These are phyloP conservation scores for Syrphus vitripennis DNA, from an alignment of 2,888 invertebrate species.

Conservation along the genomic window DNA sequence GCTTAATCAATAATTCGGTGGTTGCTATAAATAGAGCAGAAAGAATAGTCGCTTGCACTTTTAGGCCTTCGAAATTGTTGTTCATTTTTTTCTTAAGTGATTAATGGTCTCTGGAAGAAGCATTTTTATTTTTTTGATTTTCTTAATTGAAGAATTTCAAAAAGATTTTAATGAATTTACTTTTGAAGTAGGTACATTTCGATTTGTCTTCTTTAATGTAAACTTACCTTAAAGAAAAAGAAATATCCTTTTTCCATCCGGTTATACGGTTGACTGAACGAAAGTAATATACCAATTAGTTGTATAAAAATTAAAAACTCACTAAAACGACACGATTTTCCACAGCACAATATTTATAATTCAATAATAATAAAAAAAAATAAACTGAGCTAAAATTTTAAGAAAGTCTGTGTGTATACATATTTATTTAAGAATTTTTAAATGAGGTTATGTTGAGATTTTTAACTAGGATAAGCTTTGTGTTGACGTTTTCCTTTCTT, in stretches of 20 bases:
- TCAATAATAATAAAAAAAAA: background rate
- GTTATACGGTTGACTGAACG: background rate
- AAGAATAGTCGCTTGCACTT: constrained; percentile 1
- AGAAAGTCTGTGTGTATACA: background rate
- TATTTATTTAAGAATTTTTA: background rate
- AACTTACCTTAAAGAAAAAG: background rate
- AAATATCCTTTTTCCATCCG: background rate
- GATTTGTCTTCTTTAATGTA: background rate
- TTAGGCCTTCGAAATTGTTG: constrained; percentile 21
- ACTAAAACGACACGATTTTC: background rate
- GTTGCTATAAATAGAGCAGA: constrained; percentile 46
- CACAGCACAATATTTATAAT: background rate
- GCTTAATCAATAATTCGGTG: constrained; percentile 60
- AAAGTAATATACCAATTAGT: background rate
- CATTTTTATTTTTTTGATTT: no score
- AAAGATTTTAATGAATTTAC: background rate
- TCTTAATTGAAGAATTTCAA: background rate
- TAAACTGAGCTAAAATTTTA: background rate
- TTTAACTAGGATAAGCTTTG: constrained; percentile 3
- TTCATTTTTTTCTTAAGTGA: background rate
- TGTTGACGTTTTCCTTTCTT: constrained; percentile 52
- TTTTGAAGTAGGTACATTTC: background rate
- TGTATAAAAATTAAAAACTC: background rate
- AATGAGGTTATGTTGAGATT: constrained; percentile 48
- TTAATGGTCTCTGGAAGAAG: background rate